Evolutionary conservation across 2,113 vertebrate species (phyloP).

Genomic region (Sphyrna mokarran): DNA sequence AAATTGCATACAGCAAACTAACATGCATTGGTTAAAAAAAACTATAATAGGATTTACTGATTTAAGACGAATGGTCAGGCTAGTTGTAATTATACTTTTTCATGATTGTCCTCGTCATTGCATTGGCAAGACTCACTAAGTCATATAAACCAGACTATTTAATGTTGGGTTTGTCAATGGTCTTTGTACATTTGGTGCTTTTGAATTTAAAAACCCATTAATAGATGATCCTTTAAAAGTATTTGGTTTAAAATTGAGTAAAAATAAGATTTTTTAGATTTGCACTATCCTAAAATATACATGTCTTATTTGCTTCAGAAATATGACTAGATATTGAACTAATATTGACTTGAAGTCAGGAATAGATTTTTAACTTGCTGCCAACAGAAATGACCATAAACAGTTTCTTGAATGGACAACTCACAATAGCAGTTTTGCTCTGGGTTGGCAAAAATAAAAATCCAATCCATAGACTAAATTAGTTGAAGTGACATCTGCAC

Average conservation of each 20-base stretch:
- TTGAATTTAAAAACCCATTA: no score
- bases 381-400: background rate
- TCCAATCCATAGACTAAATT: background rate
- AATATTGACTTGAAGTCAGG: background rate
- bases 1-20: no score
- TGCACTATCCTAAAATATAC: background rate
- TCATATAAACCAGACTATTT: no score
- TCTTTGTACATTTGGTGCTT: no score
- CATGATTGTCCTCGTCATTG: no score
- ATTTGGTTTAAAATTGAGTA: background rate
- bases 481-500: background rate
- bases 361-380: background rate
- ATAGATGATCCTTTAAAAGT: no score
- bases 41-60: no score
- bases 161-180: no score
- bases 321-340: background rate
- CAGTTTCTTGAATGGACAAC: background rate
- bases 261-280: background rate
- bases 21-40: no score
- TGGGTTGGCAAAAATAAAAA: background rate
- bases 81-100: no score
- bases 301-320: background rate
- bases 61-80: no score
- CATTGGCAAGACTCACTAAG: no score
- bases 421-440: background rate